A percentile compares a stretch with the other conserved stretches of the same genome.
These are phyloP conservation scores for Troides aeacus DNA, from an alignment of 2,888 invertebrate species.

Conservation along the genomic window DNA sequence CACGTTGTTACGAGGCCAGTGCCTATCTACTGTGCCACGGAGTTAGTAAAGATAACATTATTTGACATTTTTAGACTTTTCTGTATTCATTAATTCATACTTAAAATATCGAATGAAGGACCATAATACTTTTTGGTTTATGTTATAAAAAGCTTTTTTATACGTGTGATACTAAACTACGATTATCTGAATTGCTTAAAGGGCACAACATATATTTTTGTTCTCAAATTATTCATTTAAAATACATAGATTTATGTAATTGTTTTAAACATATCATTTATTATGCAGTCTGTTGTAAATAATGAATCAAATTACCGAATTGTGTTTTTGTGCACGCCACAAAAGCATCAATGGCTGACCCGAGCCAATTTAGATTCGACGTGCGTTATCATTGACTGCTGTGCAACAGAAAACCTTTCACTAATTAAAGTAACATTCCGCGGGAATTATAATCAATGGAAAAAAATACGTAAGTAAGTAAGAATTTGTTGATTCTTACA, in stretches of 20 bases:
- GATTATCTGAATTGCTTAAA: neutral
- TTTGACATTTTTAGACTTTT: neutral
- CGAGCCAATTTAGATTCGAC: constrained; percentile 50
- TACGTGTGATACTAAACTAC: neutral
- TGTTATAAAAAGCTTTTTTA: neutral
- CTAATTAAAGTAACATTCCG: constrained; percentile 64
- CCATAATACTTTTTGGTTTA: neutral
- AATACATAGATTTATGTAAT: constrained; percentile 9
- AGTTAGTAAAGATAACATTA: neutral
- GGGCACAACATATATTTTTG: neutral
- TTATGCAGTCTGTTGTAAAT: constrained; percentile 9
- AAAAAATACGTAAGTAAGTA: constrained; percentile 43
- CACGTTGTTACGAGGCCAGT: no score
- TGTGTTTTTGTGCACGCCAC: constrained; percentile 25
- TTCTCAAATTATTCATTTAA: neutral
- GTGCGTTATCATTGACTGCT: constrained; percentile 33
- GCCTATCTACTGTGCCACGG: no score
- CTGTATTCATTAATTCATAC: neutral
- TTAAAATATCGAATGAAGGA: neutral
- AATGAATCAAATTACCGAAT: constrained; percentile 20
- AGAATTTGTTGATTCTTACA: constrained; percentile 16
- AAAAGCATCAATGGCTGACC: constrained; percentile 31
- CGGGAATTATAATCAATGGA: constrained; percentile 48
- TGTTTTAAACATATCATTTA: constrained; percentile 15
- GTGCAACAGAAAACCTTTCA: constrained; percentile 52